Percentiles rank a stretch among this genome's conserved stretches.
Conservation (phyloP, 2,797 vertebrate species). For the Crocodylus rhombifer region DNA sequence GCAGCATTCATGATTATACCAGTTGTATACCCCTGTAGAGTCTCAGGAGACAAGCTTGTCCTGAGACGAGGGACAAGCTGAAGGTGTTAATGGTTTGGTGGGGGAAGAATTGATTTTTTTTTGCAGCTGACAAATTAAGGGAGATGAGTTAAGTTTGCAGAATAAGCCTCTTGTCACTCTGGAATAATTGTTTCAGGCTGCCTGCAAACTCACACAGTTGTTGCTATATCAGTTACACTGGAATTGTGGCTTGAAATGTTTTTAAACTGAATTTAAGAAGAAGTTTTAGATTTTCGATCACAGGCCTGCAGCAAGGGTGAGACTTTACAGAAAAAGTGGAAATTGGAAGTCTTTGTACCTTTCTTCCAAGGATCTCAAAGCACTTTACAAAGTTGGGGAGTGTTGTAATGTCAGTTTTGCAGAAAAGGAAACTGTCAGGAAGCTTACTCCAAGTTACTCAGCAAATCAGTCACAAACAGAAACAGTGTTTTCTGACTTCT, state of each 20-base stretch:
- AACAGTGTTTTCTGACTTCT: constrained; percentile 6
- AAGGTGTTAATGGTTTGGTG: constrained; percentile 11
- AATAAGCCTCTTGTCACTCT: neutral
- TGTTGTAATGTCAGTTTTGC: neutral
- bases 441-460: neutral
- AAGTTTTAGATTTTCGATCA: neutral
- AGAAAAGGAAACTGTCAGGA: neutral
- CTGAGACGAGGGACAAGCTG: neutral
- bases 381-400: neutral
- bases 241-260: neutral
- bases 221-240: neutral
- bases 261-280: neutral
- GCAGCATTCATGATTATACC: neutral
- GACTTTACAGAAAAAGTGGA: neutral
- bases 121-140: neutral
- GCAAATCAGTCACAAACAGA: neutral
- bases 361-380: neutral
- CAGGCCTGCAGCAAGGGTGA: neutral
- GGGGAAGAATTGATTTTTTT: neutral
- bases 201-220: constrained; percentile 27
- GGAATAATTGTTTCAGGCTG: constrained; percentile 18
- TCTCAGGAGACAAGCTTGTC: neutral
- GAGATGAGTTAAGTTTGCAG: neutral
- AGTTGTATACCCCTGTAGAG: neutral
- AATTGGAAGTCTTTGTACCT: neutral